phyloP scores from a whole-genome alignment of 2,113 vertebrate species.

The Ranitomeya variabilis region DNA sequence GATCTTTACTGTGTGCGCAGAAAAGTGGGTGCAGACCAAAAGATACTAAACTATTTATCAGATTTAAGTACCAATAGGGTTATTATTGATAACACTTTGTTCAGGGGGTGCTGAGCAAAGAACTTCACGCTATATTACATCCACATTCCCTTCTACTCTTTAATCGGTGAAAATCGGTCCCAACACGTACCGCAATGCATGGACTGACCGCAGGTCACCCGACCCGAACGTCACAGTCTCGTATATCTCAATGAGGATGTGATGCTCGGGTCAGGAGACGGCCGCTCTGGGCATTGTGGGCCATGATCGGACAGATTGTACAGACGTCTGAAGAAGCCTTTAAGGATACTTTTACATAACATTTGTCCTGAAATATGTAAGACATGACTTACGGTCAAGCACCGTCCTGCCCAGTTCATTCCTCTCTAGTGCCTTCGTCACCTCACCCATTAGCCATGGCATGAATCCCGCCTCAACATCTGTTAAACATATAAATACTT shows the following conservation, averaged over 20 bases:
- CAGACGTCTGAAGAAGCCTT: too few relatives aligned
- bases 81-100: too few relatives aligned
- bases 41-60: neutral
- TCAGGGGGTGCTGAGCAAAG: neutral
- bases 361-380: neutral
- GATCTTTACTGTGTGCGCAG: neutral
- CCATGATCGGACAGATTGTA: too few relatives aligned
- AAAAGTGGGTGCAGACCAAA: neutral
- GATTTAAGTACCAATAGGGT: neutral
- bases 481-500: constrained; percentile 58
- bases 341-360: neutral
- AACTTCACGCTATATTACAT: too few relatives aligned
- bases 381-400: constrained; percentile 83
- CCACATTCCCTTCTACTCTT: too few relatives aligned
- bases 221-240: too few relatives aligned
- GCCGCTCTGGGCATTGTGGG: too few relatives aligned
- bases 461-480: constrained; percentile 88
- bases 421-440: constrained; percentile 74
- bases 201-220: too few relatives aligned
- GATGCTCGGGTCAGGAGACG: too few relatives aligned
- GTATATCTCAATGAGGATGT: too few relatives aligned
- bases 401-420: constrained; percentile 74
- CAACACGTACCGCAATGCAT: too few relatives aligned
- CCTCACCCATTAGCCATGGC: constrained; percentile 83
- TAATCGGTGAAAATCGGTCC: too few relatives aligned